Base-by-base conservation (phyloP, 2,113 vertebrate genomes). In the Odontesthes bonariensis region DNA sequence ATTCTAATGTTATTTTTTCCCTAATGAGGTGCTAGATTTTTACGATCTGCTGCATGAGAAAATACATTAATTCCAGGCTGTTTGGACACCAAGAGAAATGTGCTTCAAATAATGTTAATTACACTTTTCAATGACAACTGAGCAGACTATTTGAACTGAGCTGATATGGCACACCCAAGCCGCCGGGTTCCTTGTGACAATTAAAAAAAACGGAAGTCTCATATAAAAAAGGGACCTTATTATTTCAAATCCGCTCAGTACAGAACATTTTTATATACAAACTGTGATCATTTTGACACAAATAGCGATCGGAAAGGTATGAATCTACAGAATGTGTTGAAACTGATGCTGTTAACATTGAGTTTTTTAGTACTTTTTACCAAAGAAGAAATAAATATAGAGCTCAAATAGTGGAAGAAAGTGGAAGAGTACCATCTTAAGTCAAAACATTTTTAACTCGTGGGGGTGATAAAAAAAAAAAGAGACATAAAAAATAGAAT, bases 1-100 rank as follows among this genome's bases (percentile, higher is more conserved):
- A 56, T 66, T 85, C 72, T 72, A 1, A 46, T 81, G 68, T 91
- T 89, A 89, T 73, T 82, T 87, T 89, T 89, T 66, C 35, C 73
- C 46, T 54, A 14, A 12, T 10, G 35, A 66, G 59, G 61, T 71
- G 80, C 75, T 69, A 77, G 60, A 77, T 81, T 85, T 86, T 58
- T 83, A 70, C 79, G 67, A 84, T 75, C 75, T 64, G 73, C 56
- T 68, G 57, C 66, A 63, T 55, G 70, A 61, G 76, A 81, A 69
- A 81, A 79, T 79, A 44, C 73, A 73, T 77, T 54, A 74, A 79
- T 62, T 53, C 40, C 40, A 62, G 38, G 62, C 42, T 84, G 65
- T 81, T 87, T 84, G 51, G 72, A 83, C 67, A 83, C 51, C 55
- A 19, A 61, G 52, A 80, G 64, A 59, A 77, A 89, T 75, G 79